phyloP scores from a whole-genome alignment of 35 echinoderm and acorn worm genomes.

The Amphiura filiformis region DNA sequence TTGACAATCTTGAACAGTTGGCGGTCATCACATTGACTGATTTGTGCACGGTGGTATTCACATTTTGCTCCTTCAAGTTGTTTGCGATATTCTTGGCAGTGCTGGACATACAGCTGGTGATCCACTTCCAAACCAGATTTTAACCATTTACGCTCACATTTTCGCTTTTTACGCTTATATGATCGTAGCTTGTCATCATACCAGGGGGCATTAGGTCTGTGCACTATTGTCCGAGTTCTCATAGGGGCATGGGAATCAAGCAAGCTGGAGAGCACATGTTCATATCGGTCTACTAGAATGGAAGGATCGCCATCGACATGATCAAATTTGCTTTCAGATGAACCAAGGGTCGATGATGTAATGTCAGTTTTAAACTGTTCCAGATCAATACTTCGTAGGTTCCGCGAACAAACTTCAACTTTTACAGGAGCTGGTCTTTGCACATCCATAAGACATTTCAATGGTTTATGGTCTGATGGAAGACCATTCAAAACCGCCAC shows the following conservation, averaged over 20 bases:
- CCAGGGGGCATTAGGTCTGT: not conserved
- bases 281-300: not conserved
- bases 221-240: not conserved
- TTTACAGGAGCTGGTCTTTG: constrained; percentile 23
- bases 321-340: not conserved
- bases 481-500: constrained; percentile 26
- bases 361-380: not conserved
- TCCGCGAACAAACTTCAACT: constrained; percentile 3
- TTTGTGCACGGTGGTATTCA: no score
- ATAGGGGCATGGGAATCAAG: not conserved
- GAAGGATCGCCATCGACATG: not conserved
- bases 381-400: not conserved
- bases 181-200: not conserved
- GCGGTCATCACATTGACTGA: no score
- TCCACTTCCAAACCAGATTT: constrained; percentile 1
- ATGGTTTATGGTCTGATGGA: constrained; percentile 40
- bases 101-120: constrained; percentile 7
- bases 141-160: constrained; percentile 3
- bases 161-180: not conserved
- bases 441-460: constrained; percentile 25
- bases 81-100: constrained; percentile 15
- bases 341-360: not conserved
- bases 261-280: not conserved
- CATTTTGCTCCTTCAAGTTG: not conserved
- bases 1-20: no score